Percentiles rank a stretch among this genome's conserved stretches.
Evolutionary conservation across 2,888 invertebrate species (phyloP).

Genomic region (Eupithecia abbreviata): DNA sequence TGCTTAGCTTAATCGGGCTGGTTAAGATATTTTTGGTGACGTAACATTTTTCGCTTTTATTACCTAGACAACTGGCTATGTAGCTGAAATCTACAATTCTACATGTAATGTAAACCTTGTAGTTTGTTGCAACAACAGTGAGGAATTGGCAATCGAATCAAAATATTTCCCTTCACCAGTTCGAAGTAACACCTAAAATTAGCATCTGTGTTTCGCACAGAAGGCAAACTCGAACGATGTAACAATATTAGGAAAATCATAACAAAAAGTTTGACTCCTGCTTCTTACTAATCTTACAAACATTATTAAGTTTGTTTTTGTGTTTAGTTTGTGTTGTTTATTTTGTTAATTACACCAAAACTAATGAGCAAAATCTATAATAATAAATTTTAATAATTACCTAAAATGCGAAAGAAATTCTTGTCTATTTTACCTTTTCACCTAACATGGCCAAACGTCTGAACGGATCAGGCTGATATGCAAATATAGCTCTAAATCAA

Average conservation of each 20-base stretch:
- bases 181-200: constrained; percentile 12
- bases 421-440: no score
- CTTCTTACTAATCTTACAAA: background rate
- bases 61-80: background rate
- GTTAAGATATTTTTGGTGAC: background rate
- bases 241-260: constrained; percentile 23
- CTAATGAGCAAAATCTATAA: no score
- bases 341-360: no score
- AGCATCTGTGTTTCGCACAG: background rate
- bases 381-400: no score
- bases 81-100: background rate
- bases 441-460: no score
- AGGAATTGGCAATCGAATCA: constrained; percentile 7
- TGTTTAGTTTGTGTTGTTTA: no score
- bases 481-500: no score
- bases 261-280: background rate
- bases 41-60: background rate
- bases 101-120: background rate
- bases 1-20: background rate
- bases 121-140: constrained; percentile 9
- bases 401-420: no score
- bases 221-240: constrained; percentile 4
- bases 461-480: no score
- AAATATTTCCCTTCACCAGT: constrained; percentile 12
- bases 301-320: no score